Conservation (phyloP, 2,888 invertebrate species). For the Aleiodes leptofemur region DNA sequence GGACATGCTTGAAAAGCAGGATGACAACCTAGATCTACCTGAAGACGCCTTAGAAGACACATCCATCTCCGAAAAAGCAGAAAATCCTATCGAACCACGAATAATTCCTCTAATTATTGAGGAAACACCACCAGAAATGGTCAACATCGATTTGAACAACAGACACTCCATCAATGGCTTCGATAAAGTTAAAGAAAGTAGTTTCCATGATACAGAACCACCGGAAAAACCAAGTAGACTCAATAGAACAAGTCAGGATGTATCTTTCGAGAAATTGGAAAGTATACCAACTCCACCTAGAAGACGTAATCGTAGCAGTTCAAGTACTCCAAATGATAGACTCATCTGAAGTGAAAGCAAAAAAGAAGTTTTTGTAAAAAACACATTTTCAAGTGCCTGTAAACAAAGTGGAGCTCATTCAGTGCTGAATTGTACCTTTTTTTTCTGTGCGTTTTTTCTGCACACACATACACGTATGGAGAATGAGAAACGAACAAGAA, state of each 20-base stretch:
- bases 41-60: conserved; percentile 8
- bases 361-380: not conserved
- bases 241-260: conserved; percentile 60
- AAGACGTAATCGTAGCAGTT: conserved; percentile 56
- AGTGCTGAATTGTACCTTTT: not conserved
- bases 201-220: conserved; percentile 51
- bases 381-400: conserved; percentile 17
- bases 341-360: conserved; percentile 60
- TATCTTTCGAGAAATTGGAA: conserved; percentile 50
- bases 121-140: conserved; percentile 53
- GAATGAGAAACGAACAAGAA: conserved; percentile 18
- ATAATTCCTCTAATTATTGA: conserved; percentile 56
- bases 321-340: conserved; percentile 59
- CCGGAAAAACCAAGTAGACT: conserved; percentile 68
- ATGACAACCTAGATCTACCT: conserved; percentile 47
- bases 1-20: conserved; percentile 70
- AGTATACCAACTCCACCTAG: conserved; percentile 69
- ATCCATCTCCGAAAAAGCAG: conserved; percentile 28
- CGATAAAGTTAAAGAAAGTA: conserved; percentile 36
- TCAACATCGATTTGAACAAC: conserved; percentile 51
- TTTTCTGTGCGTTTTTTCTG: not conserved
- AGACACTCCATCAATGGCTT: conserved; percentile 34
- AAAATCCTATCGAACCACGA: conserved; percentile 59
- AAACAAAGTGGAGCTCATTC: conserved; percentile 26
- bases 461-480: not conserved